Base-by-base conservation (phyloP, 2,888 invertebrate species). In the Erebia epiphron region DNA sequence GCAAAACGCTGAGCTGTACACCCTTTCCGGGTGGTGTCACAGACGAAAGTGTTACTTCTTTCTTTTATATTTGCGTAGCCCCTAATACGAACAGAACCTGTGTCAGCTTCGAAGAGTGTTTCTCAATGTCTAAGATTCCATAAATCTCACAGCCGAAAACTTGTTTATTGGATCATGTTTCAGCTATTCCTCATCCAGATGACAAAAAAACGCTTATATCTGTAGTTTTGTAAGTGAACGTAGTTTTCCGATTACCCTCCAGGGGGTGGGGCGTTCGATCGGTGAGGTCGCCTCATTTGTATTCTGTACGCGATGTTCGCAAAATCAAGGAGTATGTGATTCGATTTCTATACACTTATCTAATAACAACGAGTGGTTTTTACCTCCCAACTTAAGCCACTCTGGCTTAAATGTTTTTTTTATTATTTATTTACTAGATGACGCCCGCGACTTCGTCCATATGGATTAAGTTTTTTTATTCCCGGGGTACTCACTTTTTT, bases 311-410 rank as follows among this genome's bases (percentile, higher is more conserved):
- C 78, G 84, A 82, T 84, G 85, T 86, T 82, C 87, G 87, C 91
- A 88, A 91, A 92, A 92, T 92, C 92, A 92, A 92, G 92, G 90
- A 89, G 91, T 92, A 90, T 92, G 92, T 92, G 92, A 92, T 92
- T 93, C 91, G 92, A 93, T 92, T 92, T 89, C 90, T 90, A 86
- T 87, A 87, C 86, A 79, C 82, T 79, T 73, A 68, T 67, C 76
- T 78, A 86, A 81, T 67, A 78, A 54, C 81, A 78, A 71, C 58
- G 88, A 85, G 89, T 64, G 82, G 86, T 66, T 80, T 66, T 62
- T 66, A 58, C 67, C 14, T 14, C 43, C n/a, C 10, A 18, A n/a
- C 14, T 16, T 8, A 52, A 1, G 16, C 13, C 13, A 14, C 35
- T 35, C 35, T 35, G 35, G 7, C 7, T 35, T 35, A 35, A 7